A percentile compares a stretch with the other conserved stretches of the same genome.
phyloP scores from a whole-genome alignment of 1,140 invertebrate species.

The Calliphora vicina region DNA sequence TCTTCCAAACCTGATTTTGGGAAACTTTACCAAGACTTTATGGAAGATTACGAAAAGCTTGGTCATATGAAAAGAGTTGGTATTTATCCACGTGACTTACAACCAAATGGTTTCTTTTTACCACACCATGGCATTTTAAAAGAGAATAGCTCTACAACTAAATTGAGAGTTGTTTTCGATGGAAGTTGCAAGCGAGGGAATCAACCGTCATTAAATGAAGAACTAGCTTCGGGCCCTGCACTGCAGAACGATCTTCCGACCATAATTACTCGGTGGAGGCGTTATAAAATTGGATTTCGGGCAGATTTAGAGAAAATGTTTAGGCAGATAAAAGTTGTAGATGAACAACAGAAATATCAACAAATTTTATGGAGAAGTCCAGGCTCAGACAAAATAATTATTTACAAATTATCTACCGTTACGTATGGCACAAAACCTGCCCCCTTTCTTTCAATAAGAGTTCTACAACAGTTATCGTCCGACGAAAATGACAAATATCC shows the following conservation, averaged over 20 bases:
- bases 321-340: no score
- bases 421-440: no score
- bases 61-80: background rate
- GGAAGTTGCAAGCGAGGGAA: no score
- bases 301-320: no score
- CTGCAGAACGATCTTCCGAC: background rate
- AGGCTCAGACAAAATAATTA: constrained; percentile 36
- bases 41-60: background rate
- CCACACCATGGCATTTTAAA: no score
- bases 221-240: background rate
- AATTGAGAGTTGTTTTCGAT: no score
- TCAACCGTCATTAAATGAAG: no score
- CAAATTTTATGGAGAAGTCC: background rate
- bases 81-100: background rate
- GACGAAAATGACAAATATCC: constrained; percentile 49
- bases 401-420: constrained; percentile 46
- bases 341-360: constrained; percentile 21
- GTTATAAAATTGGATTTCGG: no score
- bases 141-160: no score
- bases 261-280: background rate
- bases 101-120: background rate
- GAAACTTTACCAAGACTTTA: background rate
- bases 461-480: no score
- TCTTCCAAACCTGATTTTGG: background rate
- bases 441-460: no score